Evolutionary conservation across 1,140 invertebrate genomes (phyloP), one percentile per base, ranked within the genome.

Genomic region (Zaprionus kolodkinae): DNA sequence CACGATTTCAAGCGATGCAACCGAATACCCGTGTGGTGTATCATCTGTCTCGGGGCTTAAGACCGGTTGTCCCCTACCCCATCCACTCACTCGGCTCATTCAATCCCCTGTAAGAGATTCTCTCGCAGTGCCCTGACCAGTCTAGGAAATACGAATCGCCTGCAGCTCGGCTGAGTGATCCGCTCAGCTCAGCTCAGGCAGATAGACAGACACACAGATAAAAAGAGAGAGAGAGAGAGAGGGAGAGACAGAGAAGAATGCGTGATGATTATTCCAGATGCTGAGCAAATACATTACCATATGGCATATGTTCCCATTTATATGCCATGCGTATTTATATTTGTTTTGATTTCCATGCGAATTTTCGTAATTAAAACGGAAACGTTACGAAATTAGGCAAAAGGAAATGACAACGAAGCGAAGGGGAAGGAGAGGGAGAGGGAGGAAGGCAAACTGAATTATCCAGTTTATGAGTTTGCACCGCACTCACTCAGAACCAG

Each of bases 331-430:
- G 38, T 71, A 55, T 72, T 57, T 35, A 55, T 54, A 68, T 82
- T 65, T 73, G 73, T 79, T 69, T 72, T 65, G 80, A 88, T 77
- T 71, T 76, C 84, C 74, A 66, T 69, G 72, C 79, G 72, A 77
- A 68, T 74, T 86, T 43, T 63, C 52, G 63, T 79, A 87, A 86
- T 86, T 86, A 86, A 74, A 86, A 79, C 79, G 76, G 72, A 86
- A 86, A 71, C 59, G 72, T 67, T 62, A 70, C 56, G 63, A 72
- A 80, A 84, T 82, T 88, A 77, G 72, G 57, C 65, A 60, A 56
- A 48, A 57, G 67, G 61, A 78, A 78, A 78, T 54, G 54, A 56
- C n/a, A 52, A 25, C 6, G 30, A 15, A 15, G 12, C 30, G n/a
- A 50, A 40, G 43, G 33, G 7, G 40, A 21, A 4, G 45, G 17